A percentile compares a stretch with the other conserved stretches of the same genome.
These are phyloP conservation scores for Xenopus borealis DNA, from an alignment of 2,113 vertebrate species.

Conservation along the genomic window DNA sequence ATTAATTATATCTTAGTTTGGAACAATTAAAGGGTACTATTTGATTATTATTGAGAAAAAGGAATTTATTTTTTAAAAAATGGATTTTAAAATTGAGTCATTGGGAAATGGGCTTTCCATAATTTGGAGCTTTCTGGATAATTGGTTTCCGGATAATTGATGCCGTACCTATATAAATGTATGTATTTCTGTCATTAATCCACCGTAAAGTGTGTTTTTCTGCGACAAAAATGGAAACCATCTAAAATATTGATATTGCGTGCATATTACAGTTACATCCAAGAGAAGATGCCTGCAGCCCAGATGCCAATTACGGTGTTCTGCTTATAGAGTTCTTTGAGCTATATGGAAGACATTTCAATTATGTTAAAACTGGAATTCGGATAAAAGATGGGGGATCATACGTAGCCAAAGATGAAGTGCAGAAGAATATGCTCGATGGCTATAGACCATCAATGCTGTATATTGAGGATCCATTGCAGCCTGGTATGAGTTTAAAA, in stretches of 20 bases:
- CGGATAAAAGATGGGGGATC: slow-evolving; percentile 96
- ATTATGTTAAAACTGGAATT: slow-evolving; percentile 98
- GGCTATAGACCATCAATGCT: slow-evolving; percentile 96
- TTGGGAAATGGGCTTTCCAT: too few species aligned
- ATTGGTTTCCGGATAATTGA: too few species aligned
- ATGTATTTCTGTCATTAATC: too few species aligned
- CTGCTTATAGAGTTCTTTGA: slow-evolving; percentile 98
- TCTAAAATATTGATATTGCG: slow-evolving; percentile 10
- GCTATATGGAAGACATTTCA: slow-evolving; percentile 95
- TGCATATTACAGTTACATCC: slow-evolving; percentile 80
- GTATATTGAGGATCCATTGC: slow-evolving; percentile 93
- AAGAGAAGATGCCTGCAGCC: slow-evolving; percentile 87
- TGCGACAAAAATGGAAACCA: background rate
- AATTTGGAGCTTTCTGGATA: too few species aligned
- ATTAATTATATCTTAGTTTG: too few species aligned
- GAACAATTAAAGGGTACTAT: too few species aligned
- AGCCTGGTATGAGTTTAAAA: slow-evolving; percentile 75
- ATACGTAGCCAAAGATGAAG: slow-evolving; percentile 96
- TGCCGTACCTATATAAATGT: too few species aligned
- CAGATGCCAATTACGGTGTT: slow-evolving; percentile 92
- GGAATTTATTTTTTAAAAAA: too few species aligned
- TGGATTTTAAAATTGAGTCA: too few species aligned
- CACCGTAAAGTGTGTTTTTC: too few species aligned
- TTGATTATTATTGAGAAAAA: too few species aligned
- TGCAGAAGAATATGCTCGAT: slow-evolving; percentile 94